Conservation (phyloP, 2,888 invertebrate species). For the Galerucella calmariensis region DNA sequence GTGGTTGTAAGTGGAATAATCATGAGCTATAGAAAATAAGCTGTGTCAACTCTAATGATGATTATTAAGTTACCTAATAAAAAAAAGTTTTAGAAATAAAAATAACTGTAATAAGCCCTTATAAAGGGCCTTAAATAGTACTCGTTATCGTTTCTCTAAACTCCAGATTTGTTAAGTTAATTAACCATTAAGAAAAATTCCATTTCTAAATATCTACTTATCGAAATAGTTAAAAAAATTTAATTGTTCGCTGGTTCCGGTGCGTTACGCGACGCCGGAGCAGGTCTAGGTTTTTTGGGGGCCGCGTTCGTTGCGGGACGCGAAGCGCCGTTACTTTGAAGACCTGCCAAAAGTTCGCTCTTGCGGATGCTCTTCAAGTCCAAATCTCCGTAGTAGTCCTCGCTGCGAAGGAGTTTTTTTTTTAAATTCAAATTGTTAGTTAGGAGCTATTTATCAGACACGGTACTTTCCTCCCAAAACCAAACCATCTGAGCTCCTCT, state of each 20-base stretch:
- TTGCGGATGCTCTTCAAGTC: constrained; percentile 95
- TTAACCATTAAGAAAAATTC: constrained; percentile 22
- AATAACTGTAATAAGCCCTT: constrained; percentile 8
- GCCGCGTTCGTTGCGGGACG: constrained; percentile 60
- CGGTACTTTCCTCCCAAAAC: neutral
- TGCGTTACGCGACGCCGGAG: constrained; percentile 60
- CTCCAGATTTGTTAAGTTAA: constrained; percentile 8
- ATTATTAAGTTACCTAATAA: neutral
- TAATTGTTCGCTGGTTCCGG: constrained; percentile 57
- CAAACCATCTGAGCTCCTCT: neutral
- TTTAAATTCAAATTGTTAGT: neutral
- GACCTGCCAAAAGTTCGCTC: constrained; percentile 88
- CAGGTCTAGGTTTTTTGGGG: constrained; percentile 64
- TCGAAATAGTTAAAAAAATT: constrained; percentile 12
- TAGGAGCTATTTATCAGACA: neutral
- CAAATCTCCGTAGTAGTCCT: constrained; percentile 96
- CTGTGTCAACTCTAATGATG: neutral
- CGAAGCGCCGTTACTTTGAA: constrained; percentile 70
- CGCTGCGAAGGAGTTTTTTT: constrained; percentile 74
- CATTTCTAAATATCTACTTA: constrained; percentile 16
- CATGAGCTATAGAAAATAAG: neutral
- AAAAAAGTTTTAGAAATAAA: neutral
- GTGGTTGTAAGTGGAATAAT: neutral
- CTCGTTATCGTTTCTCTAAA: neutral
- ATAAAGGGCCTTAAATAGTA: constrained; percentile 21